Base-by-base conservation (phyloP, 2,113 vertebrate species). In the Cephalopholis sonnerati region DNA sequence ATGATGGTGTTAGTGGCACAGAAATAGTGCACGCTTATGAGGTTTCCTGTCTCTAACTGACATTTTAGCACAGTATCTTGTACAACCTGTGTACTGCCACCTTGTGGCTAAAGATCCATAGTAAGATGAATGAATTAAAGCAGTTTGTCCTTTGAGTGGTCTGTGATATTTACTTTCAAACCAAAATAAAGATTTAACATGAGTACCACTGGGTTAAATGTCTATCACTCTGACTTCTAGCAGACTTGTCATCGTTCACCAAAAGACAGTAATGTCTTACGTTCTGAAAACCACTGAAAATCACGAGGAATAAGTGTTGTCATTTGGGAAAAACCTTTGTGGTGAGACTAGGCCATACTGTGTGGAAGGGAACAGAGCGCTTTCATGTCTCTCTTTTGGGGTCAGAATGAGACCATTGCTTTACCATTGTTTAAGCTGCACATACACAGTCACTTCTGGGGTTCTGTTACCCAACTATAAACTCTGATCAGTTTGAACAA, bases 231-330 rank as follows among this genome's bases (percentile, higher is more conserved):
- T 65, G 39, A 66, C 5, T 1, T 63, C 24, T 24, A 65, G 44
- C 18, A 12, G 41, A 32, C 48, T 72, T 55, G 67, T 82, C 48
- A 58, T 39, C 73, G 36, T 73, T 41, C 27, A 51, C 48, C 32
- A 54, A 11, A 54, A 70, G 6, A n/a, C 22, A 61, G 48, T 16
- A 9, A 73, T 50, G 25, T 50, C 13, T 29, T 16, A 18, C 12
- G 22, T 39, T 62, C n/a, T 44, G n/a, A 59, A 83, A 74, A 83
- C 55, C 54, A 81, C 62, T 51, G 41, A 68, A 44, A 66, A 63
- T 54, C 8, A 46, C 74, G 76, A 81, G 77, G 74, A 81, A 63
- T 63, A 50, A 25, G 48, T 69, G 15, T 59, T 55, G 32, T 55
- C 57, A 83, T 59, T 25, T 78, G 69, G 57, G 41, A 44, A 81